Conservation (phyloP, 2,888 invertebrate genomes). For the Nephrotoma flavescens region DNA sequence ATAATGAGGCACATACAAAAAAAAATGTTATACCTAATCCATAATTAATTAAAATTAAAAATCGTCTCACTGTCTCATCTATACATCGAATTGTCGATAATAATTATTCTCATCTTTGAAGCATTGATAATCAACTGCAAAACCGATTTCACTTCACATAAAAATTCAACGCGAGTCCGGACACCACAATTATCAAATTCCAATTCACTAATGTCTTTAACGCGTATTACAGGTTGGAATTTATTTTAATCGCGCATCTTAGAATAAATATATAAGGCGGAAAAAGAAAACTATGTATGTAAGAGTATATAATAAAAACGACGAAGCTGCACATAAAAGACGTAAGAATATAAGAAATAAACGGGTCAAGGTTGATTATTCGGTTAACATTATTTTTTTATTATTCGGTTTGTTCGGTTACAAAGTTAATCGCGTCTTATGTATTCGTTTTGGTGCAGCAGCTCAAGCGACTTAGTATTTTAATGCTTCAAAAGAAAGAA, state of each 20-base stretch:
- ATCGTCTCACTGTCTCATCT: not conserved
- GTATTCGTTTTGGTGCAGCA: not conserved
- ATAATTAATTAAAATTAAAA: no score
- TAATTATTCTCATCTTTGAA: not conserved
- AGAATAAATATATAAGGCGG: not conserved
- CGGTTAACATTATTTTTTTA: not conserved
- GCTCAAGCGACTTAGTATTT: not conserved
- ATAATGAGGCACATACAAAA: no score
- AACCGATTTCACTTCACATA: not conserved
- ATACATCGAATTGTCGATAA: not conserved
- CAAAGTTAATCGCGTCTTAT: not conserved
- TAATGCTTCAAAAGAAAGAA: not conserved
- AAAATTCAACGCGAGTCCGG: not conserved
- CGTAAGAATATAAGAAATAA: not conserved
- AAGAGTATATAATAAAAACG: not conserved
- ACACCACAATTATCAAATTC: not conserved
- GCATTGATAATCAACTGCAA: no score
- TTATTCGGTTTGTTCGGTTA: not conserved
- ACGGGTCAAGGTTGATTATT: slow-evolving; percentile 2
- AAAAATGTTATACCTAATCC: no score
- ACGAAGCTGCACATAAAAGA: not conserved
- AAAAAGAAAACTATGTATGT: not conserved
- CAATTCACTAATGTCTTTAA: not conserved
- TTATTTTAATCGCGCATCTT: not conserved
- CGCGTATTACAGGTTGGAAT: not conserved